phyloP scores from a whole-genome alignment of 92 coral and sea anemone species.

The Bergia puertoricense region DNA sequence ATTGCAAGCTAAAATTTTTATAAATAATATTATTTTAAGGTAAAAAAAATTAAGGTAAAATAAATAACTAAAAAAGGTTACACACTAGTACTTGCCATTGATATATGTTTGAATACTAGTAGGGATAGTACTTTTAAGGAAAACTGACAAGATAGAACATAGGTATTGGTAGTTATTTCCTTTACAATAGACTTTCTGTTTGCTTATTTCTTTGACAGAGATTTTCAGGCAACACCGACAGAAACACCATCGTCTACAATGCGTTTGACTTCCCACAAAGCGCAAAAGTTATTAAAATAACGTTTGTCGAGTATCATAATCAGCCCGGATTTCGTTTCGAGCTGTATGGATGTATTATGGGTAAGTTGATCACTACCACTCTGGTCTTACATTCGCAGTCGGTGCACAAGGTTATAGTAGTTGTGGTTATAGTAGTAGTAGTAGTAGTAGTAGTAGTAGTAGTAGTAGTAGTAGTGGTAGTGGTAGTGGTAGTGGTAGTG shows the following conservation, averaged over 20 bases:
- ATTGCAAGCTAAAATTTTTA: too few relatives aligned
- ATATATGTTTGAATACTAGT: too few relatives aligned
- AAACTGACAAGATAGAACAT: too few relatives aligned
- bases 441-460: background rate
- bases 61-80: too few relatives aligned
- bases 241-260: slow-evolving; percentile 22
- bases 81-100: too few relatives aligned
- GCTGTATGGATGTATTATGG: slow-evolving; percentile 39
- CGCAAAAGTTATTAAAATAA: slow-evolving; percentile 26
- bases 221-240: slow-evolving; percentile 22
- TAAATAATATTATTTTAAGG: too few relatives aligned
- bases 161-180: too few relatives aligned
- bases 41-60: too few relatives aligned
- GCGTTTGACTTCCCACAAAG: slow-evolving; percentile 27
- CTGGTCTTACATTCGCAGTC: too few relatives aligned
- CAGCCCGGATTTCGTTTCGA: slow-evolving; percentile 39
- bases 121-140: too few relatives aligned
- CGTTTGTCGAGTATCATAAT: background rate
- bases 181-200: background rate
- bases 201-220: background rate
- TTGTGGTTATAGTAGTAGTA: background rate
- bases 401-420: background rate
- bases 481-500: background rate
- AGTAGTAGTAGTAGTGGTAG: background rate
- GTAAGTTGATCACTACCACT: background rate